Conservation (phyloP, 2,888 invertebrate species). For the Cheilosia impressa region DNA sequence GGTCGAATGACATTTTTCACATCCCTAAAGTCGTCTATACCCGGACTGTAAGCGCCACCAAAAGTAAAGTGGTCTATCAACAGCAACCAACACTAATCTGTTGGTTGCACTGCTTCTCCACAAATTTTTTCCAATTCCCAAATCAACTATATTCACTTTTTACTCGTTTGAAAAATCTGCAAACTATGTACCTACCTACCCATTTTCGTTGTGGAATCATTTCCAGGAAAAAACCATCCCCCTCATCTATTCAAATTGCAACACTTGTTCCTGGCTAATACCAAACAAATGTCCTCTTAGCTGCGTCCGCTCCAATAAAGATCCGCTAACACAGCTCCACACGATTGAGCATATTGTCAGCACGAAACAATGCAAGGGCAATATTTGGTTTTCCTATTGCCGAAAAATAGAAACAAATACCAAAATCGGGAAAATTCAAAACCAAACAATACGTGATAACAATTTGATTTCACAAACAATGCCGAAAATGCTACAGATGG, state of each 20-base stretch:
- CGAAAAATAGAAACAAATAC: constrained; percentile 1
- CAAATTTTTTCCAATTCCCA: too few relatives aligned
- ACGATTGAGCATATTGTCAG: constrained; percentile 16
- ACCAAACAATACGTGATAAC: constrained; percentile 42
- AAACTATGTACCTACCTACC: too few relatives aligned
- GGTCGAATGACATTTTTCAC: too few relatives aligned
- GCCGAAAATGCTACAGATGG: neutral
- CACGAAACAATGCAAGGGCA: constrained; percentile 24
- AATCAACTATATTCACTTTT: too few relatives aligned
- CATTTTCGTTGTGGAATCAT: neutral
- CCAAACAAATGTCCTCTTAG: constrained; percentile 43
- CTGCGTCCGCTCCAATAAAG: constrained; percentile 44
- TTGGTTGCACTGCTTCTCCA: too few relatives aligned
- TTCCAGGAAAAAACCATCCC: neutral
- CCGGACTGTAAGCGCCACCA: too few relatives aligned
- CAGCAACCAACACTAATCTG: too few relatives aligned
- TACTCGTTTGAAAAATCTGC: neutral
- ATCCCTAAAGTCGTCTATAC: too few relatives aligned
- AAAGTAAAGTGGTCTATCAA: too few relatives aligned
- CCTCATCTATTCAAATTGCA: constrained; percentile 34
- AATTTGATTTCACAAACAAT: constrained; percentile 30
- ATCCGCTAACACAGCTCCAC: constrained; percentile 33
- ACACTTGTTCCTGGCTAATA: constrained; percentile 32
- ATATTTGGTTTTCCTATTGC: constrained; percentile 15
- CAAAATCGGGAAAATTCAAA: constrained; percentile 38